Conservation (phyloP, 2,888 invertebrate genomes). For the Lasioglossum pauxillum region DNA sequence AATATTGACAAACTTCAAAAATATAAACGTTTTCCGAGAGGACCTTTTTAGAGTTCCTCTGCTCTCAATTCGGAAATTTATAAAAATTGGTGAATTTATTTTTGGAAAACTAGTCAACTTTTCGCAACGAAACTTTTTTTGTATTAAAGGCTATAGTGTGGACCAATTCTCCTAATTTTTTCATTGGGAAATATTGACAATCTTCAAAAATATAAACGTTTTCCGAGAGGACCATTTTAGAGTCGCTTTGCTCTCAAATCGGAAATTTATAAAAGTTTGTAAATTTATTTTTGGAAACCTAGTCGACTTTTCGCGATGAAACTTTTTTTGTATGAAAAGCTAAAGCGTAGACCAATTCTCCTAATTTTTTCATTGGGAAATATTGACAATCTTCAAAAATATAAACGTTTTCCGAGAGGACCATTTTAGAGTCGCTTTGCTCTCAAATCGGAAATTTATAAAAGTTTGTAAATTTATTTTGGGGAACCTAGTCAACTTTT, state of each 20-base stretch:
- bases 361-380: neutral
- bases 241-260: no score
- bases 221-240: no score
- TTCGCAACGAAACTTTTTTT: neutral
- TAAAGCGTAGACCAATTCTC: neutral
- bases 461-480: neutral
- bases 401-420: neutral
- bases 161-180: neutral
- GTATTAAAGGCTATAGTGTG: neutral
- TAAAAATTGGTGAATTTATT: neutral
- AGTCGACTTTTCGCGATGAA: no score
- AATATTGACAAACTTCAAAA: neutral
- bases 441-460: no score
- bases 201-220: neutral
- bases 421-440: neutral
- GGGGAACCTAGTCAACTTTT: neutral
- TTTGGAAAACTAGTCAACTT: neutral
- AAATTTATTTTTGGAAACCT: no score
- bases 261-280: no score
- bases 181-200: neutral
- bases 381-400: neutral
- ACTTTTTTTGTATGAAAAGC: no score
- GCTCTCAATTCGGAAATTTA: no score
- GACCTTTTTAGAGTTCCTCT: neutral
- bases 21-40: neutral